Base-by-base conservation (phyloP, 2,797 vertebrate species). In the Ciconia nigra region DNA sequence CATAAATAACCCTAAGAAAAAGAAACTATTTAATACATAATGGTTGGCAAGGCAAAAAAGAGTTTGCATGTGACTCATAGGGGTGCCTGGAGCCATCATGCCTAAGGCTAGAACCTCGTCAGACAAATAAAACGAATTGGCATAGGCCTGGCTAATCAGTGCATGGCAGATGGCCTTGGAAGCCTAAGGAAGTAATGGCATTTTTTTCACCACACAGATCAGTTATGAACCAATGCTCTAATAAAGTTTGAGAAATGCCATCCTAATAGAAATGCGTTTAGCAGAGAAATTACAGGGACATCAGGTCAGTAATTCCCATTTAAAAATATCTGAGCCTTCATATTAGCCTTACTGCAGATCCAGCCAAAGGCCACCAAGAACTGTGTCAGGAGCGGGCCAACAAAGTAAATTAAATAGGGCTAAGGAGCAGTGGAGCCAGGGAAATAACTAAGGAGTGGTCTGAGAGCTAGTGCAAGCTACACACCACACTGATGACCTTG, bases 1-100 rank as follows among this genome's bases (percentile, higher is more conserved):
- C 99, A 99, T 94, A 99, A 98, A 92, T 99, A 99, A 47, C 99
- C 99, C 99, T 99, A 87, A 67, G 61, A 92, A 92, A 95, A 94
- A 96, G 42, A 97, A 62, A 86, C 65, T 66, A 76, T 66, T 94
- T 82, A 87, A 79, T 80, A 49, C 8, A 82, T 44, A 87, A 49
- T 87, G 17, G 21, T 74, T 92, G 74, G 18, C 19, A 91, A 87
- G 44, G 67, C 66, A 71, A 69, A 57, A 85, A 63, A 58, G 54
- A n/a, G 31, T 55, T 55, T 73, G 25, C 16, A 35, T 12, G 20
- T 78, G 72, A 90, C 29, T 89, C 39, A 61, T 12, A 70, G 49
- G 11, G 54, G 76, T 42, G 47, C 44, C 52, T 62, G 44, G 65
- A 74, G 62, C 52, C 71, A 57, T 22, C 15, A 46, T 6, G 33